Conservation (phyloP, 1,140 invertebrate genomes). For the Listronotus oregonensis region DNA sequence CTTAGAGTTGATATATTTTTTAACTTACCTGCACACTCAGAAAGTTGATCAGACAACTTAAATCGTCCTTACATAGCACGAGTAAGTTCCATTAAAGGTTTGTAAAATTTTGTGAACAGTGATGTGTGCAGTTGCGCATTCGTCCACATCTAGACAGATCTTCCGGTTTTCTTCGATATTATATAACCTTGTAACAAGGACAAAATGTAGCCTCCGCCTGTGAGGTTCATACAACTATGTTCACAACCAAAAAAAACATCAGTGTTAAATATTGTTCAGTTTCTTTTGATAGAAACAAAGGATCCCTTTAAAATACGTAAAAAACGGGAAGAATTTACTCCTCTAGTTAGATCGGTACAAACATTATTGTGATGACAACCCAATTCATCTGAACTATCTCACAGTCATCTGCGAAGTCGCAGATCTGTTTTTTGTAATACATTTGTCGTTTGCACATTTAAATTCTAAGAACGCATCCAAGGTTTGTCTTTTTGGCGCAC, state of each 20-base stretch:
- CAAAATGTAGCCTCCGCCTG: slow-evolving; percentile 84
- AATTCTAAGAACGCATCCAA: slow-evolving; percentile 77
- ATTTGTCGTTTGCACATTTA: slow-evolving; percentile 90
- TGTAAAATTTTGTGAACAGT: slow-evolving; percentile 89
- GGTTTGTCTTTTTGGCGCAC: slow-evolving; percentile 73
- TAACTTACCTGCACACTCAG: slow-evolving; percentile 68
- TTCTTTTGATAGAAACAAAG: not conserved
- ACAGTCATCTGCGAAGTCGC: slow-evolving; percentile 83
- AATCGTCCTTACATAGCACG: slow-evolving; percentile 88
- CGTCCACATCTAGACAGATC: slow-evolving; percentile 86
- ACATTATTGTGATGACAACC: slow-evolving; percentile 82
- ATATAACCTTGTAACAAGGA: slow-evolving; percentile 86
- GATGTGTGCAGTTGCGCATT: slow-evolving; percentile 82
- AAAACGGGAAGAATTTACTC: slow-evolving; percentile 51
- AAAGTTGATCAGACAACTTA: slow-evolving; percentile 71
- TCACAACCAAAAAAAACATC: slow-evolving; percentile 68
- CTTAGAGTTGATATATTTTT: not conserved
- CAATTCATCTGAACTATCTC: slow-evolving; percentile 87
- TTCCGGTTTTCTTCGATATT: slow-evolving; percentile 76
- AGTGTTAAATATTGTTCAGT: not conserved
- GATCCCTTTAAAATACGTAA: too few relatives aligned
- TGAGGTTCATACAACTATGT: slow-evolving; percentile 87
- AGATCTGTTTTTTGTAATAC: slow-evolving; percentile 80
- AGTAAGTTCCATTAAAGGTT: slow-evolving; percentile 91
- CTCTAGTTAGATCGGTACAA: slow-evolving; percentile 73